Percentiles rank a stretch among this genome's conserved stretches.
phyloP scores from a whole-genome alignment of 2,797 vertebrate species.

The Coendou prehensilis region DNA sequence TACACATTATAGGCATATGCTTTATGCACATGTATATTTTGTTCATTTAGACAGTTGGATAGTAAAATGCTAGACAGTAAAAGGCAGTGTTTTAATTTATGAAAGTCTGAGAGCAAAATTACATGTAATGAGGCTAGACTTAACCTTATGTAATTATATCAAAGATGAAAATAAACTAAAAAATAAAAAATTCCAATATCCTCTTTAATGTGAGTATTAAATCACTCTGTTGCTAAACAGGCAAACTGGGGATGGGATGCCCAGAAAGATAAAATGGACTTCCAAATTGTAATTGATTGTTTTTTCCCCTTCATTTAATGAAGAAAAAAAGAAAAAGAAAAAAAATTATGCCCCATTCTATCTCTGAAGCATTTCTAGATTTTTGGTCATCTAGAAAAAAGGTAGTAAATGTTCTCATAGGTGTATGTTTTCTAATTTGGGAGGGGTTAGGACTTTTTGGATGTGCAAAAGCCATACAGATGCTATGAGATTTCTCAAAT shows the following conservation, averaged over 20 bases:
- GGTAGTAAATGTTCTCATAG: background rate
- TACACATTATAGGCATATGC: background rate
- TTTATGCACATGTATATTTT: background rate
- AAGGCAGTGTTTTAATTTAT: background rate
- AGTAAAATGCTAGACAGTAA: background rate
- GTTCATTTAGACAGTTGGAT: background rate
- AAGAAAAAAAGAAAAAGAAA: background rate
- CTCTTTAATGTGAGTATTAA: background rate
- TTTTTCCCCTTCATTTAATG: background rate
- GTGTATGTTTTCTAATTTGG: background rate
- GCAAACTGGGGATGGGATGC: background rate
- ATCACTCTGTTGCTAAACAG: background rate
- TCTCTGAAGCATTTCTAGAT: conserved; percentile 34
- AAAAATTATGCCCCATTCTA: background rate
- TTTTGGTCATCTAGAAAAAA: background rate
- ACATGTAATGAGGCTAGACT: background rate
- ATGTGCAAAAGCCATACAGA: background rate
- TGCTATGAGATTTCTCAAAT: conserved; percentile 27
- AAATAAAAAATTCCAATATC: background rate
- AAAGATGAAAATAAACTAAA: conserved; percentile 16
- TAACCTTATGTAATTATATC: conserved; percentile 15
- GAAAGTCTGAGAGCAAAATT: conserved; percentile 5
- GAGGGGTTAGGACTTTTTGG: background rate
- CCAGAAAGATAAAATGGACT: background rate
- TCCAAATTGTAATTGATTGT: background rate